These are phyloP conservation scores for Nebria salina DNA, from an alignment of 2,888 invertebrate genomes.

Conservation along the genomic window DNA sequence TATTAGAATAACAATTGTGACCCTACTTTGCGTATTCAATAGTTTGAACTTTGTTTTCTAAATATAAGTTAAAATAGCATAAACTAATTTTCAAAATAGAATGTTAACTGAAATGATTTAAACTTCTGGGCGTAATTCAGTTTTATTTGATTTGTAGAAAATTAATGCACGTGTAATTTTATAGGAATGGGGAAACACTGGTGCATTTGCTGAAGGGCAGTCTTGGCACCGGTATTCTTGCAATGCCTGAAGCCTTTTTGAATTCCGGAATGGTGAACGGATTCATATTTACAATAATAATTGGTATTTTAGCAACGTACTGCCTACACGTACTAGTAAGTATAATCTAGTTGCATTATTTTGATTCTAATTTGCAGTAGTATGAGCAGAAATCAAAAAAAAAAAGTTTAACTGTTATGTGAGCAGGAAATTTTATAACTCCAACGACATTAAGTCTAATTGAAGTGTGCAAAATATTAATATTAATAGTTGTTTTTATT, in stretches of 20 bases:
- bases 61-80: too few species aligned
- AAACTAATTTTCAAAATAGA: too few species aligned
- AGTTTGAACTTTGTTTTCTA: too few species aligned
- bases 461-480: constrained; percentile 19
- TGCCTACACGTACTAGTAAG: constrained; percentile 86
- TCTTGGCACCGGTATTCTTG: constrained; percentile 92
- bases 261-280: constrained; percentile 86
- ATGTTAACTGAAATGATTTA: background rate
- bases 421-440: background rate
- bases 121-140: background rate
- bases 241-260: constrained; percentile 92
- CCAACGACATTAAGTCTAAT: constrained; percentile 5
- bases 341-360: constrained; percentile 30
- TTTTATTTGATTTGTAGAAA: background rate
- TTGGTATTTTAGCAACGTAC: constrained; percentile 84
- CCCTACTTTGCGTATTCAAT: too few species aligned
- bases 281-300: constrained; percentile 76
- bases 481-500: constrained; percentile 13
- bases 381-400: background rate
- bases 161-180: constrained; percentile 51
- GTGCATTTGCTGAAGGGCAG: constrained; percentile 91
- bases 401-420: background rate
- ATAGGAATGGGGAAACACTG: constrained; percentile 81
- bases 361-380: constrained; percentile 2
- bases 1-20: too few species aligned